Base-by-base conservation (phyloP, 2,888 invertebrate genomes). In the Nemurella pictetii region DNA sequence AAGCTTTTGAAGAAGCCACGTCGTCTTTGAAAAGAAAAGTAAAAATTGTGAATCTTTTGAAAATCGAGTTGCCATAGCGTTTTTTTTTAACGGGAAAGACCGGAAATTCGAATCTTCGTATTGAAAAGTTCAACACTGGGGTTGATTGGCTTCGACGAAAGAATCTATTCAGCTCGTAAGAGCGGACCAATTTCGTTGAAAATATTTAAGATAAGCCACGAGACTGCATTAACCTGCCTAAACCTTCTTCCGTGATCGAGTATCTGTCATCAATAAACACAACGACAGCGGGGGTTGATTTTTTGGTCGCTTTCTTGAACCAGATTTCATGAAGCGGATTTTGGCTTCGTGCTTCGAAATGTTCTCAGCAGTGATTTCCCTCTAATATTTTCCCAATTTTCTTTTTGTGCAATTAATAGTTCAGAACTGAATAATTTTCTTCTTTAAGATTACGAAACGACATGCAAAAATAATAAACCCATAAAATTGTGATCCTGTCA, bases 1-100 rank as follows among this genome's bases (percentile, higher is more conserved):
- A 82, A 82, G 82, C 82, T 82, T 82, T 82, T 82, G 82, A 82
- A 82, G 82, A 82, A 82, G 82, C 82, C 82, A 72, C 82, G 82
- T 82, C 82, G 25, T 55, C 72, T 82, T 72, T 55, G 28, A 55
- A 82, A n/a, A 28, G 28, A 30, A 29, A 72, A 29, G 80, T 80
- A 82, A 82, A 82, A 82, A 82, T 82, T 82, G 72, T 82, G 82
- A 82, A 82, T 82, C 82, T 82, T 82, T 82, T 82, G 27, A 72
- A 72, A 82, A 81, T 25, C 32, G 35, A 81, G 36, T 36, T 36
- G 36, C 29, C 29, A 29, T 30, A 29, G 35, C 80, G 25, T 32
- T 35, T 30, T n/a, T 26, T 81, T 72, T 29, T 20, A 20, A 15
- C 55, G 20, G 9, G 72, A 72, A 55, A 55, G 29, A 29, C 29